phyloP scores from a whole-genome alignment of 2,797 vertebrate species.

The Sebastes taczanowskii region DNA sequence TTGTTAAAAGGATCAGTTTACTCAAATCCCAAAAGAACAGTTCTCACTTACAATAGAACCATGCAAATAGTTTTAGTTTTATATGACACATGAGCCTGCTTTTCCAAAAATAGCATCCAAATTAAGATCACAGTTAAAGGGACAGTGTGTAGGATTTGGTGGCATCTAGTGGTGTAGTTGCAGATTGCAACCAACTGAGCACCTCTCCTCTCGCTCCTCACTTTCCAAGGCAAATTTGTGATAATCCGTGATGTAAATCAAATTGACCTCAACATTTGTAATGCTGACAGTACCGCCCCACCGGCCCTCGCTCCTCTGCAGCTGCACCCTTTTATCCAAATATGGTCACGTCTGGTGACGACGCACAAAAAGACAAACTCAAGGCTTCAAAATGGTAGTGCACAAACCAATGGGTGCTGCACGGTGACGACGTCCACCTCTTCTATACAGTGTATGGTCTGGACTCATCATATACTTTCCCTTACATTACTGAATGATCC shows the following conservation, averaged over 20 bases:
- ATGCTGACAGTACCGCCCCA: not conserved
- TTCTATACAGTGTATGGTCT: no score
- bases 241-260: no score
- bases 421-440: no score
- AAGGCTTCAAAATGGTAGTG: not conserved
- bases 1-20: not conserved
- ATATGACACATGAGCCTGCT: rapidly evolving
- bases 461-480: no score
- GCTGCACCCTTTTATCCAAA: not conserved
- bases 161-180: no score
- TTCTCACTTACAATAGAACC: not conserved
- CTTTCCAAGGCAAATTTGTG: no score
- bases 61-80: no score
- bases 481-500: not conserved
- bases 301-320: not conserved
- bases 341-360: not conserved
- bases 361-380: not conserved
- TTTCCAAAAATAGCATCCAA: no score
- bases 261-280: not conserved
- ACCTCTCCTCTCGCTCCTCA: no score
- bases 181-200: no score
- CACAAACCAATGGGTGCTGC: not conserved
- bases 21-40: not conserved
- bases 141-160: not conserved
- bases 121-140: not conserved